Evolutionary conservation across 2,797 vertebrate genomes (phyloP).

Genomic region (Euthynnus affinis): DNA sequence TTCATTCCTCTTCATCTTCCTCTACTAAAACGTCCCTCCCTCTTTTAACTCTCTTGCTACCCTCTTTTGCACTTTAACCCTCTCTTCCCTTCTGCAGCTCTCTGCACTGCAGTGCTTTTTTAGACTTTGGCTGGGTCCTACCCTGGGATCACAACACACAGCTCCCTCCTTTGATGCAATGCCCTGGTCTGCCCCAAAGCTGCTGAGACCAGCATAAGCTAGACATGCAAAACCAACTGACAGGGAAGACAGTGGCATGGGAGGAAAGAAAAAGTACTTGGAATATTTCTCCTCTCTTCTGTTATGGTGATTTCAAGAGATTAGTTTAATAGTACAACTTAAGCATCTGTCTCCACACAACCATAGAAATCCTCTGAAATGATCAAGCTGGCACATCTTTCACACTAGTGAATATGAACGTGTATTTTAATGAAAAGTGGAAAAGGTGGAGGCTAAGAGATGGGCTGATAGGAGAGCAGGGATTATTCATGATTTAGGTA

Average conservation of each 20-base stretch:
- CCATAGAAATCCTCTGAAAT: slow-evolving; percentile 24
- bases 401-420: not conserved
- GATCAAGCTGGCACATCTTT: not conserved
- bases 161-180: slow-evolving; percentile 48
- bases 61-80: slow-evolving; percentile 26
- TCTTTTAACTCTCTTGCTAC: slow-evolving; percentile 24
- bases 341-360: slow-evolving; percentile 9
- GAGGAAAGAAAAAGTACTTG: not conserved
- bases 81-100: slow-evolving; percentile 32
- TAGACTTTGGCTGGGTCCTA: slow-evolving; percentile 35
- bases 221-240: slow-evolving; percentile 47
- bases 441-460: not conserved
- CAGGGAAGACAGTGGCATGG: slow-evolving; percentile 28
- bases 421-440: slow-evolving; percentile 15
- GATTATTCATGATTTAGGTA: slow-evolving; percentile 28
- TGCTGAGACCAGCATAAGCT: slow-evolving; percentile 68
- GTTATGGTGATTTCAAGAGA: slow-evolving; percentile 4
- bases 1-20: not conserved
- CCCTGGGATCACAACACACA: slow-evolving; percentile 48
- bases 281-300: not conserved
- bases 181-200: slow-evolving; percentile 51
- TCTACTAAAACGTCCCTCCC: not conserved
- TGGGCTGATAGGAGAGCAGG: slow-evolving; percentile 10
- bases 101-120: slow-evolving; percentile 58
- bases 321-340: not conserved